These are phyloP conservation scores for Lasioglossum baleicum DNA, from an alignment of 1,140 invertebrate genomes.

Conservation along the genomic window DNA sequence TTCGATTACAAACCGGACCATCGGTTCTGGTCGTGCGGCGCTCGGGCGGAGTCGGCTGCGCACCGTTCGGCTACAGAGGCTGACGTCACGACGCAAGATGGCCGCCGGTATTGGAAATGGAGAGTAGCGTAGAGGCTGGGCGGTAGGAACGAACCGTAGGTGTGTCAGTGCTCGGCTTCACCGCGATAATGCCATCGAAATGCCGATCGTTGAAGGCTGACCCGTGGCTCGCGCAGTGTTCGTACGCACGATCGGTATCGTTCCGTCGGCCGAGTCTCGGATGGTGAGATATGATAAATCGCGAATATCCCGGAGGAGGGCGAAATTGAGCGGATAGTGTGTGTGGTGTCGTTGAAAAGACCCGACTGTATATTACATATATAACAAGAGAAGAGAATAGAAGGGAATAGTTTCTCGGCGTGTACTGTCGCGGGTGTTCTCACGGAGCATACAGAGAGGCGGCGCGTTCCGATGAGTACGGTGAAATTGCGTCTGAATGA, in stretches of 20 bases:
- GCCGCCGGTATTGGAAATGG: constrained; percentile 65
- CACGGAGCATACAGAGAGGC: background rate
- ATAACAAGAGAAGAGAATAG: too few species aligned
- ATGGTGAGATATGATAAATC: constrained; percentile 49
- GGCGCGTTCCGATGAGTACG: background rate
- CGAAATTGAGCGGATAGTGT: constrained; percentile 15
- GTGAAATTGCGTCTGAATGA: constrained; percentile 19
- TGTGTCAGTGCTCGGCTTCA: constrained; percentile 67
- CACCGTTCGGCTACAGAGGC: constrained; percentile 37
- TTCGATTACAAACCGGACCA: background rate
- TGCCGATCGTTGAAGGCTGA: constrained; percentile 46
- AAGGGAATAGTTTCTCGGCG: background rate
- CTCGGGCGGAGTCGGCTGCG: constrained; percentile 61
- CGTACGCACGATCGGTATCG: constrained; percentile 22
- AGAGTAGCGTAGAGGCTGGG: constrained; percentile 67
- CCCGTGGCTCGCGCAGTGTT: constrained; percentile 25
- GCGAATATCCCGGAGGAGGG: constrained; percentile 22
- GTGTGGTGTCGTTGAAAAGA: constrained; percentile 2
- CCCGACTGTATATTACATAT: background rate
- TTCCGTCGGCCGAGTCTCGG: constrained; percentile 34
- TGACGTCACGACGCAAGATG: constrained; percentile 71
- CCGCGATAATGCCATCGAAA: constrained; percentile 60
- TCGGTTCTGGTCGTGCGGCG: constrained; percentile 4
- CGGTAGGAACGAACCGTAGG: constrained; percentile 68
- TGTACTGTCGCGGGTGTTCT: background rate